phyloP scores from a whole-genome alignment of 2,797 vertebrate genomes.

The Alauda arvensis region DNA sequence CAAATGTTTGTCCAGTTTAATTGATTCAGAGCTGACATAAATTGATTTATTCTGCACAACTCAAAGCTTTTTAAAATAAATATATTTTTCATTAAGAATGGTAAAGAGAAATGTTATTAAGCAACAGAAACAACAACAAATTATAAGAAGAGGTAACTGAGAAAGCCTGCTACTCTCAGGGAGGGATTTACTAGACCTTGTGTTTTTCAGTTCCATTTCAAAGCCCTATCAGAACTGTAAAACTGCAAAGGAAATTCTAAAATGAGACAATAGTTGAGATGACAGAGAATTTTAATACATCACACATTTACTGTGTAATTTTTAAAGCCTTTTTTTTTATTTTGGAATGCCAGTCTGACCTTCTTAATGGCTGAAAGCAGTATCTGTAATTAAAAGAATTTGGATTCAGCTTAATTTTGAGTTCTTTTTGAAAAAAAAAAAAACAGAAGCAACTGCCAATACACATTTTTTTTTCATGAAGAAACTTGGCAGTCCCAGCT shows the following conservation, averaged over 20 bases:
- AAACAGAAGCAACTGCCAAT: background rate
- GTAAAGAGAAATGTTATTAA: background rate
- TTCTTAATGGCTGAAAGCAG: background rate
- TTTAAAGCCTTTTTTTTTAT: background rate
- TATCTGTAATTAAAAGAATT: background rate
- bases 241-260: background rate
- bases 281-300: background rate
- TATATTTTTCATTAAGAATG: background rate
- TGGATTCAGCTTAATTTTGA: background rate
- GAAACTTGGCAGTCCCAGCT: background rate
- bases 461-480: background rate
- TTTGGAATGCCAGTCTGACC: background rate
- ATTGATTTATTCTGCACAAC: background rate
- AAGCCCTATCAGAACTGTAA: background rate
- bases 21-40: background rate
- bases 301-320: background rate
- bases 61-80: background rate
- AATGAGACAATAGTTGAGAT: background rate
- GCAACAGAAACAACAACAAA: background rate
- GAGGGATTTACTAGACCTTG: background rate
- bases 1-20: slow-evolving; percentile 6
- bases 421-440: background rate
- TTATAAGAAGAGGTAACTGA: background rate
- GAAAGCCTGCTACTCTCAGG: background rate
- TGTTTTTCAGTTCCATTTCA: background rate